These are phyloP conservation scores for Edolisoma coerulescens DNA, from an alignment of 2,113 vertebrate genomes.

Conservation along the genomic window DNA sequence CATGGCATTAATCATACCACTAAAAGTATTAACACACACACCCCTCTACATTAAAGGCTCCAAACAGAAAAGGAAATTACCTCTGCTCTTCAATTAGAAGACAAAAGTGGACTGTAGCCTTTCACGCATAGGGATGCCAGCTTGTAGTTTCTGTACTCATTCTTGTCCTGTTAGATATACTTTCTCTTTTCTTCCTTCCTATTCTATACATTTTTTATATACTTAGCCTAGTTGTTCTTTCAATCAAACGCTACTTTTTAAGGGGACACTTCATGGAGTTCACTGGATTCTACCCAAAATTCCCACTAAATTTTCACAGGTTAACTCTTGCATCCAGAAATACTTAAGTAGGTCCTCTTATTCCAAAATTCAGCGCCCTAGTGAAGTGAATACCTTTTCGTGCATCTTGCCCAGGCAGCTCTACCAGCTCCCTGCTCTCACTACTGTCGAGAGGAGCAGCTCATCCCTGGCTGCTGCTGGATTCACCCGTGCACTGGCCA, in stretches of 20 bases:
- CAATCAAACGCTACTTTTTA: background rate
- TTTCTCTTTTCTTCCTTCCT: background rate
- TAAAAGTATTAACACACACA: background rate
- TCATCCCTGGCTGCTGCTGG: background rate
- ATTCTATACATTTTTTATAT: background rate
- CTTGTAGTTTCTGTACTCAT: too few species aligned
- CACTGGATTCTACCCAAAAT: background rate
- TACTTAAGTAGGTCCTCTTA: background rate
- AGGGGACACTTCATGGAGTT: rapidly evolving
- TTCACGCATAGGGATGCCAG: rapidly evolving
- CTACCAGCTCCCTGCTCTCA: background rate
- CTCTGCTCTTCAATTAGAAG: background rate
- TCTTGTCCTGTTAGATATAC: background rate
- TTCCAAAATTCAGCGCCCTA: background rate
- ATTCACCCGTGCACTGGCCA: background rate
- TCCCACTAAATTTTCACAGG: rapidly evolving
- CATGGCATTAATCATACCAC: background rate
- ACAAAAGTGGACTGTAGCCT: rapidly evolving
- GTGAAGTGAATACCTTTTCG: rapidly evolving
- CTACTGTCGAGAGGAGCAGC: rapidly evolving
- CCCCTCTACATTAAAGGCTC: background rate
- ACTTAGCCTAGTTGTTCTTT: background rate
- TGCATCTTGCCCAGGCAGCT: rapidly evolving
- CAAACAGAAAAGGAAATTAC: background rate
- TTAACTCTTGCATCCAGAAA: background rate